Percentiles rank a stretch among this genome's conserved stretches.
phyloP scores from a whole-genome alignment of 2,113 vertebrate species.

The Psephotus haematonotus region DNA sequence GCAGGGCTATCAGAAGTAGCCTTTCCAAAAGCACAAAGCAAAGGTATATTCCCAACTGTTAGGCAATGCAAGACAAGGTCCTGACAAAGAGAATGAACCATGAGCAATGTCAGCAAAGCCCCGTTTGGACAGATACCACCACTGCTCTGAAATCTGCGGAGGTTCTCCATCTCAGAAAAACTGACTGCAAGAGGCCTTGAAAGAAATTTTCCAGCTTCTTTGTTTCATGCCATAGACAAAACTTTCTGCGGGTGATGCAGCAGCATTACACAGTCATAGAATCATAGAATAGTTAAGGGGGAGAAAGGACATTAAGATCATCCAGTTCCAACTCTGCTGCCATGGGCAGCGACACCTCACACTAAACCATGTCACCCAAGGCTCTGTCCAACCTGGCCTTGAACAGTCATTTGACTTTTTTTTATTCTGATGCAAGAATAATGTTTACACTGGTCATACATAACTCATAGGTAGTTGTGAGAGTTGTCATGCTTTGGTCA shows the following conservation, averaged over 20 bases:
- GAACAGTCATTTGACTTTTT: not conserved
- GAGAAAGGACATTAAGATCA: no score
- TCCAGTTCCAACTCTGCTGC: no score
- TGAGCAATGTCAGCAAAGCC: not conserved
- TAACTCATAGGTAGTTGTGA: not conserved
- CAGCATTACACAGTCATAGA: not conserved
- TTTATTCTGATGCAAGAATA: not conserved
- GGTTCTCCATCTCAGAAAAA: not conserved
- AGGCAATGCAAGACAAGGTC: not conserved
- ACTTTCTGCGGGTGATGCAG: not conserved
- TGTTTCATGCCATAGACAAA: not conserved
- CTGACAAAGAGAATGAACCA: not conserved
- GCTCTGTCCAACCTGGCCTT: no score
- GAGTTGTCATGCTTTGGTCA: not conserved
- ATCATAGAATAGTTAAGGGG: no score
- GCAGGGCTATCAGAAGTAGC: not conserved
- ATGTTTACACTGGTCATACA: not conserved
- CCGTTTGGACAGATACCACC: not conserved
- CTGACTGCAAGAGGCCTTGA: accelerated
- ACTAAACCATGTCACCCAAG: no score
- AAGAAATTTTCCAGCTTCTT: not conserved
- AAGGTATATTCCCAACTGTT: not conserved
- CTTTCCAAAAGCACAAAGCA: not conserved
- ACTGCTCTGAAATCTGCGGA: not conserved
- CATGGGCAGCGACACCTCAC: no score